A percentile compares a stretch with the other conserved stretches of the same genome.
phyloP scores from a whole-genome alignment of 2,113 vertebrate genomes.

The Triplophysa tibetana region DNA sequence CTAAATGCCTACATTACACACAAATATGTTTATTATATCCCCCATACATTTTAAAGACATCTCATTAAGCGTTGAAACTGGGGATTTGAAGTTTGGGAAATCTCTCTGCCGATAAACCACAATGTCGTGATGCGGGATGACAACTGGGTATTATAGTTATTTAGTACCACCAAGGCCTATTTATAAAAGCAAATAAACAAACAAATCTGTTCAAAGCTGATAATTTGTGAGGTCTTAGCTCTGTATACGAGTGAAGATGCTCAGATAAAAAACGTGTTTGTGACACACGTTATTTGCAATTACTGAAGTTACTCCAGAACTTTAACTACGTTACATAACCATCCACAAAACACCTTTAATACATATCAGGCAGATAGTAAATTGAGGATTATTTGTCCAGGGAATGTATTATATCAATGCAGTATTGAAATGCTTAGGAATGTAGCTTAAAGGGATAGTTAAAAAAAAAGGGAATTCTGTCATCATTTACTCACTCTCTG shows the following conservation, averaged over 20 bases:
- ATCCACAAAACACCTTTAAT: background rate
- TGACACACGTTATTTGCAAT: background rate
- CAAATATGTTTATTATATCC: background rate
- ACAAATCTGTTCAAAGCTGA: background rate
- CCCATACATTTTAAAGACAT: constrained; percentile 23
- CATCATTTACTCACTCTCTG: too few relatives aligned
- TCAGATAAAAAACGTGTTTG: background rate
- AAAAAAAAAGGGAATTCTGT: too few relatives aligned
- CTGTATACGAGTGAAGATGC: background rate
- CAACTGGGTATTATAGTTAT: constrained; percentile 32
- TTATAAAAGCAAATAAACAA: constrained; percentile 23
- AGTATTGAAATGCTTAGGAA: background rate
- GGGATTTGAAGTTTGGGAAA: constrained; percentile 19
- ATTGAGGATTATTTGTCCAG: too few relatives aligned
- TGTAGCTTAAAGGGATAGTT: background rate
- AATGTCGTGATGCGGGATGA: constrained; percentile 26
- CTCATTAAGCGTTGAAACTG: constrained; percentile 20
- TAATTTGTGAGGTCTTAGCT: constrained; percentile 12
- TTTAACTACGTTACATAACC: background rate
- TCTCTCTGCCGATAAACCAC: constrained; percentile 14
- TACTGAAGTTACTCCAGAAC: background rate
- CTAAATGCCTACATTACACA: constrained; percentile 45
- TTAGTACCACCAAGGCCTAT: background rate
- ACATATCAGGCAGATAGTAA: too few relatives aligned
- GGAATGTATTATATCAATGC: too few relatives aligned